Conservation (phyloP, 1,140 invertebrate genomes). For the Drosophila novamexicana region DNA sequence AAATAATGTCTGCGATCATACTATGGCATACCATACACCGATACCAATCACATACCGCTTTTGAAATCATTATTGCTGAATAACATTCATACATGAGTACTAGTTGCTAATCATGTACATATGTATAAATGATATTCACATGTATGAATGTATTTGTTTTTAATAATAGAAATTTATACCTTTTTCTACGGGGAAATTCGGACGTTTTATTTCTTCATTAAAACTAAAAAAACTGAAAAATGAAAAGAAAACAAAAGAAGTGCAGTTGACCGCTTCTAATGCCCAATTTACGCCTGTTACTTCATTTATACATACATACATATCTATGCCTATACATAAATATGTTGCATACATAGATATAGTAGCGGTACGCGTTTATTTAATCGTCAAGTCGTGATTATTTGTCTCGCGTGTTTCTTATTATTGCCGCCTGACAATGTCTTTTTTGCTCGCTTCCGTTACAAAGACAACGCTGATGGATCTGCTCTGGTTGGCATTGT, state of each 20-base stretch:
- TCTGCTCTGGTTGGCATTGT: conserved; percentile 80
- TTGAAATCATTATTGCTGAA: not conserved
- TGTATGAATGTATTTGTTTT: too few species aligned
- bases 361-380: conserved; percentile 23
- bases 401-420: conserved; percentile 51
- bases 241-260: not conserved
- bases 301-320: too few species aligned
- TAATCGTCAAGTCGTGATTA: conserved; percentile 20
- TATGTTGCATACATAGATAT: not conserved
- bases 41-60: not conserved
- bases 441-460: conserved; percentile 56
- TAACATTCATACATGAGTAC: not conserved
- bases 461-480: conserved; percentile 43
- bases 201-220: too few species aligned
- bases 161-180: too few species aligned
- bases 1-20: conserved; percentile 1
- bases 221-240: too few species aligned
- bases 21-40: not conserved
- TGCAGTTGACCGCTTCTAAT: not conserved
- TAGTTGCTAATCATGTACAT: too few species aligned
- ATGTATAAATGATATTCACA: too few species aligned
- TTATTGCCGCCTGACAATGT: conserved; percentile 22
- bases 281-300: not conserved
- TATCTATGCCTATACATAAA: too few species aligned
- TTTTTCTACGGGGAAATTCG: too few species aligned